Evolutionary conservation across 2,888 invertebrate genomes (phyloP), one percentile per base, ranked within the genome.

Genomic region (Agonopterix heracliana): DNA sequence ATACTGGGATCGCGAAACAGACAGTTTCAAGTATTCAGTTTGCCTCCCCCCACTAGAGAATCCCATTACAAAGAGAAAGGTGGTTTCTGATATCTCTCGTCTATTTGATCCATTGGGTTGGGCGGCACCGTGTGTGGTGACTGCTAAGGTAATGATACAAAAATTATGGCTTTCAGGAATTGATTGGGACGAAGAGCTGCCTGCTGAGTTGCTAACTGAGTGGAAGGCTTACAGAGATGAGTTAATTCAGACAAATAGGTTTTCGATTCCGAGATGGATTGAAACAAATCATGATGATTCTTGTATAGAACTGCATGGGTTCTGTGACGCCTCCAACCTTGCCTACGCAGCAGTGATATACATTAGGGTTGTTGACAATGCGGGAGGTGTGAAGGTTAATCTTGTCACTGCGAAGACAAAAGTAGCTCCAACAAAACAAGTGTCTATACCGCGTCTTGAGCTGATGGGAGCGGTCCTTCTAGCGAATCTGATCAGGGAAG

Each of bases 271-370:
- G 2, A 12, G 42, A 42, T 42, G 42, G 42, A 9, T 42, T 9
- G 8, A n/a, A 2, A n/a, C 45, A 2, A 45, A 34, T 40, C 5
- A 17, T n/a, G 26, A 41, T 26, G 49, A 49, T 49, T 13, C 7
- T 17, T 17, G 14, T 10, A 43, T 54, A 2, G 51, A 54, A 17
- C 36, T 54, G 34, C 52, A 54, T n/a, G 50, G 48, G 8, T 54
- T 54, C 17, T n/a, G 44, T 12, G 52, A 52, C 41, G 52, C 52
- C 9, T 54, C 52, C 1, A 47, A 51, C 9, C 17, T 11, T 2
- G 55, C 51, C 1, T 55, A 45, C 42, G 55, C 51, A n/a, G 52
- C 49, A 3, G 52, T 51, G 1, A 38, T 54, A 4, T 54, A 54
- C n/a, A 1, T 45, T 34, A 34, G 49, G 3, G 41, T 43, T 4